These are phyloP conservation scores for Otus scops DNA, from an alignment of 2,797 vertebrate species.

Conservation along the genomic window DNA sequence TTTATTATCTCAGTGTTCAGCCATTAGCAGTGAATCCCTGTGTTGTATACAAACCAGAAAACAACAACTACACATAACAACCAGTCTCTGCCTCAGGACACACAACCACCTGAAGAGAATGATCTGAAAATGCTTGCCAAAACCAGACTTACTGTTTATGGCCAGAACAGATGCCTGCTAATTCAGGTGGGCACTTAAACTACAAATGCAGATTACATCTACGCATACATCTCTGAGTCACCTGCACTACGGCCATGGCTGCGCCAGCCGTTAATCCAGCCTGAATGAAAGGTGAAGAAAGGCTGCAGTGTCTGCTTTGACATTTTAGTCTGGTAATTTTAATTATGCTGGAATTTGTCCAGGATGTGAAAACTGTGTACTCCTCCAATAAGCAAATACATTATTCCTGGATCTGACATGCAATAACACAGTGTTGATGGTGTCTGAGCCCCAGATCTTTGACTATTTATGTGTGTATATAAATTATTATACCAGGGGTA, in stretches of 20 bases:
- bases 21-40: not conserved
- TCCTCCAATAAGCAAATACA: not conserved
- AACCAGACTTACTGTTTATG: not conserved
- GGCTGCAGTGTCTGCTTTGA: not conserved
- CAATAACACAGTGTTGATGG: fast-evolving
- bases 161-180: slow-evolving; percentile 8
- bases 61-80: slow-evolving; percentile 11
- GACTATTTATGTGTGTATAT: not conserved
- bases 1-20: not conserved
- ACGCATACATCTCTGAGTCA: not conserved
- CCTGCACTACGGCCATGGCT: not conserved
- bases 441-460: not conserved
- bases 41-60: slow-evolving; percentile 14
- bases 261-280: not conserved
- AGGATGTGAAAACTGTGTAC: not conserved
- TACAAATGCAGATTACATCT: not conserved
- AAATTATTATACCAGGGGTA: not conserved
- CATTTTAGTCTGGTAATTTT: not conserved
- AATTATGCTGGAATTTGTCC: not conserved
- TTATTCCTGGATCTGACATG: not conserved
- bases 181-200: not conserved
- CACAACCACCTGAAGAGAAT: not conserved
- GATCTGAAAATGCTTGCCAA: slow-evolving; percentile 11
- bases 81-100: slow-evolving; percentile 34
- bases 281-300: not conserved